These are phyloP conservation scores for Nansenia antarctica DNA, from an alignment of 2,113 vertebrate genomes.

Conservation along the genomic window DNA sequence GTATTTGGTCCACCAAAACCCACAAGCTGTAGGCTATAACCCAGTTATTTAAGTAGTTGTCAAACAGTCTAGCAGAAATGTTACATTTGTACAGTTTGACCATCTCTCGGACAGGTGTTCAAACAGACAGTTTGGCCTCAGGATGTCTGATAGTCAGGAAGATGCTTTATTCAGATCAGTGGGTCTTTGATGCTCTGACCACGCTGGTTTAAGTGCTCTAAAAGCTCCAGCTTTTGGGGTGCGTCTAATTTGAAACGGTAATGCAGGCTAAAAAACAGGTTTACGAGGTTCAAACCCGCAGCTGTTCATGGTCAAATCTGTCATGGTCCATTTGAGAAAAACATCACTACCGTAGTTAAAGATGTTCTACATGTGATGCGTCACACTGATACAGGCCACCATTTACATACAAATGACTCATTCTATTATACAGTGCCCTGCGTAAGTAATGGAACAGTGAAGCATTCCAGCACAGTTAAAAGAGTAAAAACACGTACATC, in stretches of 20 bases:
- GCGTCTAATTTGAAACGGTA: background rate
- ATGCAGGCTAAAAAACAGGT: background rate
- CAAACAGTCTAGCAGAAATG: background rate
- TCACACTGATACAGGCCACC: constrained; percentile 12
- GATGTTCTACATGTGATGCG: constrained; percentile 13
- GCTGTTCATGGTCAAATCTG: background rate
- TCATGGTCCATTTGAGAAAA: constrained; percentile 29
- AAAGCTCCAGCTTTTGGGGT: constrained; percentile 18
- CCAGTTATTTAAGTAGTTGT: background rate
- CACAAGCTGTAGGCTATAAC: background rate
- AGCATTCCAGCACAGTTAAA: too few species aligned
- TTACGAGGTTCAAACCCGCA: background rate
- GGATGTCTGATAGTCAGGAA: constrained; percentile 38
- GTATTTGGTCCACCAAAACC: background rate
- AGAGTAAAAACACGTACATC: too few species aligned
- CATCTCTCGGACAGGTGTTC: constrained; percentile 12
- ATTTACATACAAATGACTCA: too few species aligned
- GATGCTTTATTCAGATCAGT: constrained; percentile 37
- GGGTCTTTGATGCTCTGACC: constrained; percentile 21
- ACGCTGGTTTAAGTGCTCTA: constrained; percentile 34
- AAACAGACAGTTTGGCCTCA: constrained; percentile 18
- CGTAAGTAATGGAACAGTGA: too few species aligned
- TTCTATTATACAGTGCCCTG: too few species aligned
- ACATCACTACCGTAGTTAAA: constrained; percentile 17
- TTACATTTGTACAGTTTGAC: constrained; percentile 8